Evolutionary conservation across 2,113 vertebrate genomes (phyloP).

Genomic region (Myrmecophaga tridactyla): DNA sequence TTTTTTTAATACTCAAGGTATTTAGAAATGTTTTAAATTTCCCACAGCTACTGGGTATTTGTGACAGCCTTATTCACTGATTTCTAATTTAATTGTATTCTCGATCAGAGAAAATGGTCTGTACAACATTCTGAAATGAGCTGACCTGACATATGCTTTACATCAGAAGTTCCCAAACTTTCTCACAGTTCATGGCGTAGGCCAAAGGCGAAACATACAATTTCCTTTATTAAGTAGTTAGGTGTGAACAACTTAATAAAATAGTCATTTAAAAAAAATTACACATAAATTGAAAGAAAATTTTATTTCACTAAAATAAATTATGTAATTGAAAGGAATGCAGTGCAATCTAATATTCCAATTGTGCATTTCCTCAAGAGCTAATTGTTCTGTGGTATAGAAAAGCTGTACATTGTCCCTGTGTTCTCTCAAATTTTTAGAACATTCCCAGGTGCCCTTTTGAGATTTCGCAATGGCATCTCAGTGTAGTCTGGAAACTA

Average conservation of each 20-base stretch:
- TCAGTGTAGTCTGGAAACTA: not conserved
- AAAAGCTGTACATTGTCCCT: not conserved
- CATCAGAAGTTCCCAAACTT: not conserved
- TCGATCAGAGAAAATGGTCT: not conserved
- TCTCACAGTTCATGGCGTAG: not conserved
- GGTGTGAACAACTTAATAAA: not conserved
- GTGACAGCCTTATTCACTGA: not conserved
- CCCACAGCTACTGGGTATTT: not conserved
- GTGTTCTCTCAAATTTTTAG: not conserved
- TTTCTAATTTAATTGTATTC: constrained; percentile 12
- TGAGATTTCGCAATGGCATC: not conserved
- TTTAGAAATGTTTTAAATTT: not conserved
- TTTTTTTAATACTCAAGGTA: not conserved
- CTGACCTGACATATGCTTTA: not conserved
- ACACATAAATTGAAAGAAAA: not conserved
- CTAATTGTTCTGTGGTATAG: not conserved
- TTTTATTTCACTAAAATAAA: constrained; percentile 28
- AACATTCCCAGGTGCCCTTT: not conserved
- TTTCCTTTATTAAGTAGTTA: not conserved
- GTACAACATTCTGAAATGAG: not conserved
- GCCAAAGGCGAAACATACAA: not conserved
- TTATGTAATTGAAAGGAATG: not conserved
- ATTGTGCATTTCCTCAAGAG: not conserved
- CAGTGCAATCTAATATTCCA: not conserved
- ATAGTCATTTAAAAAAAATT: not conserved